Evolutionary conservation across 1,140 invertebrate species (phyloP), one percentile per base, ranked within the genome.

Genomic region (Pantala flavescens): DNA sequence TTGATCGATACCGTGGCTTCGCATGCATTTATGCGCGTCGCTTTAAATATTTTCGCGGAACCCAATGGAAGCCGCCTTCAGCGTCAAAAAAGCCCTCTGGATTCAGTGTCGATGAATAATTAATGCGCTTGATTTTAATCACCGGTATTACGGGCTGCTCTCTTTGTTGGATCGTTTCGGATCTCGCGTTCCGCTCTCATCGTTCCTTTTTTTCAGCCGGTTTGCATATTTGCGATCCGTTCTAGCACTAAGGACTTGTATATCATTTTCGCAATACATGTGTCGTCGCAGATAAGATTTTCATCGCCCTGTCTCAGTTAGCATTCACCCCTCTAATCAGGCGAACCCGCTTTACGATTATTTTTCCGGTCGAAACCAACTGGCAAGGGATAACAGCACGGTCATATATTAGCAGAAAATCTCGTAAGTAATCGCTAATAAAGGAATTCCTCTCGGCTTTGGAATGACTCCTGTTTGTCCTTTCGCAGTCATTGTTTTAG

Each of bases 101-200:
- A 21, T 63, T 63, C 16, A 63, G 49, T 63, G 49, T 63, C n/a
- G 49, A 63, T 63, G 49, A 63, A 63, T 63, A 63, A 63, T 63
- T 63, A 63, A 63, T 63, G 49, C n/a, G 14, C 5, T 19, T 63
- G 49, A 63, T 63, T 63, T 63, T 63, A 63, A 63, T 63, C 49
- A 63, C 49, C 49, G 49, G 49, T 63, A 63, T 63, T 63, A 63
- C 12, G 12, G 49, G 16, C 49, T 21, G 49, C 3, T 14, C 49
- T 63, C n/a, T 63, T 36, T 36, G 28, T 36, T 36, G 28, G 28
- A 36, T 36, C 28, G 28, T 36, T 63, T 63, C 49, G 49, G 49
- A 7, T 16, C 14, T 7, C 12, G 49, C 49, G n/a, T 63, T 63
- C 14, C 14, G 49, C 3, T 16, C 14, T 1, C 3, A 63, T 16